Evolutionary conservation across 2,113 vertebrate genomes (phyloP), one percentile per base, ranked within the genome.

Genomic region (Eretmochelys imbricata): DNA sequence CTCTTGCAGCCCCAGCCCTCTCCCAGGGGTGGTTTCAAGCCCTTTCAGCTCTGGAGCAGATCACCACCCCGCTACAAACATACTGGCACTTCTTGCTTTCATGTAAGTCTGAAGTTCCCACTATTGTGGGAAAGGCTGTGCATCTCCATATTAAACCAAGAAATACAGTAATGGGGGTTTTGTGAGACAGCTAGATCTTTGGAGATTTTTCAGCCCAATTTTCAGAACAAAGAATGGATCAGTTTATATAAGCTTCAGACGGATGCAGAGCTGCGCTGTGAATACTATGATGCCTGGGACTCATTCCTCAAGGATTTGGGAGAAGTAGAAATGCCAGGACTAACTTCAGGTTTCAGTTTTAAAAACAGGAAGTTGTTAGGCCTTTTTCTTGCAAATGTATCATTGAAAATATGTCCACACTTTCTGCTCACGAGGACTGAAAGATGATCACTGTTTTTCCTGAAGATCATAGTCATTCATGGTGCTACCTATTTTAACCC

Each of bases 371-470:
- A 69, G 12, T 12, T 84, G 48, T 16, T 4, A 84, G 29, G 14
- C 65, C n/a, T 27, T 78, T 38, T 29, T 80, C 46, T 12, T 53
- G 6, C 19, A 83, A 84, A 38, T 8, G 2, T 24, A 48, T 48
- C 11, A 25, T 48, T 76, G n/a, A 46, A 76, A 76, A 76, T 46
- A 46, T 46, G 89, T 19, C 38, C 76, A 79, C 31, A 25, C 48
- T 54, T 48, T 20, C 81, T 85, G 50, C 12, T 76, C 29, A n/a
- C 4, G 1, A 48, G 69, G 69, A 85, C 88, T 88, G 90, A 75
- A 75, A 75, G 38, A 65, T 0, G n/a, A 4, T 51, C 50, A 8
- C 13, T 20, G 9, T 42, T 82, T 57, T 16, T 38, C 13, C 83
- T 79, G 31, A 79, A 93, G 27, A 2, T 75, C 85, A 48, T 14